phyloP scores from a whole-genome alignment of 2,888 invertebrate species.

The Limnephilus auricula region DNA sequence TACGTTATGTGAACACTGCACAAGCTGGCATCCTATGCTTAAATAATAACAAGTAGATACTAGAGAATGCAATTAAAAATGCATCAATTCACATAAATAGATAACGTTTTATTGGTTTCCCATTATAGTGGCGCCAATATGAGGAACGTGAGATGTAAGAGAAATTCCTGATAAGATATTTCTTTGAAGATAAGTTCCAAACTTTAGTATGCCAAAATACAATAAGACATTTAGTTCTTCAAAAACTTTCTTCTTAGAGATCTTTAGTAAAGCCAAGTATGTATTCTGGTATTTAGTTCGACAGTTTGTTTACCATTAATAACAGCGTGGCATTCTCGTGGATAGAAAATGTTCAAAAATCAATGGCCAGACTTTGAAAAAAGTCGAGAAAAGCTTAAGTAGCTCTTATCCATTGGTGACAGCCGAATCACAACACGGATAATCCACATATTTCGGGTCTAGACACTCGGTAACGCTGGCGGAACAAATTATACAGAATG shows the following conservation, averaged over 20 bases:
- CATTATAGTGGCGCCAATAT: not conserved
- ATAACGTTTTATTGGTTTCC: not conserved
- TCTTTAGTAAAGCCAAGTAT: not conserved
- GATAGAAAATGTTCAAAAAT: not conserved
- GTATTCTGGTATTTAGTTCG: not conserved
- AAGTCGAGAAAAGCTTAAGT: not conserved
- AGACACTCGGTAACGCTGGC: not conserved
- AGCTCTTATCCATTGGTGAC: slow-evolving; percentile 1
- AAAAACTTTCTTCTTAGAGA: not conserved
- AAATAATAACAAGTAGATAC: too few species aligned
- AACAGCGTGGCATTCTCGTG: not conserved
- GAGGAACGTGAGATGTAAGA: not conserved
- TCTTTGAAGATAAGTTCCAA: not conserved
- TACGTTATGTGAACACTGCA: too few species aligned
- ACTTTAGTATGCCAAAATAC: not conserved
- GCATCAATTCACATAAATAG: not conserved
- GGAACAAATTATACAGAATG: not conserved
- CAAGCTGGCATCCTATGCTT: not conserved
- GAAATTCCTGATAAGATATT: not conserved
- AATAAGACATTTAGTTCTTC: not conserved
- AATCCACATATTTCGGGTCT: not conserved
- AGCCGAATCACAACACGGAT: not conserved
- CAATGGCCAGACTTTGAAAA: not conserved
- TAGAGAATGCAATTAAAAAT: not conserved
- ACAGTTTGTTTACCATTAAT: not conserved